A percentile compares a stretch with the other conserved stretches of the same genome.
These are phyloP conservation scores for Oegoconia quadripuncta DNA, from an alignment of 2,888 invertebrate species.

Conservation along the genomic window DNA sequence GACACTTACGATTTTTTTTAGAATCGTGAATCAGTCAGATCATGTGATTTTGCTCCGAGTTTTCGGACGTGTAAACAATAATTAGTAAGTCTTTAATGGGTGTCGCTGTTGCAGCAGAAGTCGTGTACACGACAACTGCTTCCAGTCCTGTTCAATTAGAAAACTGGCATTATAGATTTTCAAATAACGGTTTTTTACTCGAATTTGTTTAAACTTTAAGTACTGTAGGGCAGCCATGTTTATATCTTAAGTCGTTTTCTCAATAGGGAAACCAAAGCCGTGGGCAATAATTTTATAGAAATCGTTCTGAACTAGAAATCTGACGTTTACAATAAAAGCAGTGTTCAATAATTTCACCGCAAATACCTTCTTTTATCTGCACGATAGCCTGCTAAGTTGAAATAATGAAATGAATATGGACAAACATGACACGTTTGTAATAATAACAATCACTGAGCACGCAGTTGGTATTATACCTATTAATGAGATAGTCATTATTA, in stretches of 20 bases:
- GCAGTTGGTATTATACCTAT: too few relatives aligned
- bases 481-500: too few relatives aligned
- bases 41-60: too few relatives aligned
- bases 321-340: slow-evolving; percentile 32
- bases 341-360: slow-evolving; percentile 41
- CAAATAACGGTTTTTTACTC: too few relatives aligned
- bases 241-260: slow-evolving; percentile 14
- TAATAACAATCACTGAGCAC: too few relatives aligned
- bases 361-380: slow-evolving; percentile 38
- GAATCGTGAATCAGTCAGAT: too few relatives aligned
- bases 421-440: too few relatives aligned
- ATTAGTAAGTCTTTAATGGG: too few relatives aligned
- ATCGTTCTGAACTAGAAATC: slow-evolving; percentile 33
- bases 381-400: too few relatives aligned
- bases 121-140: neutral
- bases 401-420: too few relatives aligned
- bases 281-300: slow-evolving; percentile 57
- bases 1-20: slow-evolving; percentile 1
- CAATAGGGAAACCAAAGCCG: slow-evolving; percentile 32
- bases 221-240: slow-evolving; percentile 22
- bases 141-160: slow-evolving; percentile 9
- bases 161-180: slow-evolving; percentile 16
- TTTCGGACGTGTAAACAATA: too few relatives aligned
- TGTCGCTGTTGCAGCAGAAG: too few relatives aligned
- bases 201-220: slow-evolving; percentile 9